Evolutionary conservation across 2,888 invertebrate species (phyloP), one percentile per base, ranked within the genome.

Genomic region (Teleiodes luculella): DNA sequence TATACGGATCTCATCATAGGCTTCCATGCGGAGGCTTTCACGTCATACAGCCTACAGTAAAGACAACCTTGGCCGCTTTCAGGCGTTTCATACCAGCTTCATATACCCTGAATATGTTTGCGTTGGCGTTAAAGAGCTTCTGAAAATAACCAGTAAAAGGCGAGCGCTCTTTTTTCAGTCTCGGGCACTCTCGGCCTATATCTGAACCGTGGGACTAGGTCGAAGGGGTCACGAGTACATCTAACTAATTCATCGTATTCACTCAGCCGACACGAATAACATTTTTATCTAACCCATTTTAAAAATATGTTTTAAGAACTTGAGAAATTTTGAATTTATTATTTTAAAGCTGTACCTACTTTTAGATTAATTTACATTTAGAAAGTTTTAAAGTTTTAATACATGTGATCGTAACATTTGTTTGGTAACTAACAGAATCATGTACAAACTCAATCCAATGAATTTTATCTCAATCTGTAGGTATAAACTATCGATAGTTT

Each of bases 231-330:
- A 57, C 52, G 24, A 3, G 45, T 54, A 48, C 61, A 61, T 54
- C 55, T 62, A 60, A 63, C 56, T 62, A 64, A 64, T 62, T 60
- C 61, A 62, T 59, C 54, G 58, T 39, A 41, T 50, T 14, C 39
- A 11, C 7, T 8, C 37, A 20, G 13, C 24, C 24, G 24, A 24
- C 52, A 46, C 52, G 46, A 33, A 52, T 50, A 46, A 14, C 24
- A 43, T 43, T 43, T 43, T 43, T 18, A 36, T 36, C 36, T 10
- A 2, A 39, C 10, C 33, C 48, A 41, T 41, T 18, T 41, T 41
- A n/a, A 35, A n/a, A 35, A 35, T 35, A n/a, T 2, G 33, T 33
- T 33, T 33, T 10, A n/a, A 3, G 33, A 2, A 7, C n/a, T 10
- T 33, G 4, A n/a, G n/a, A n/a, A n/a, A n/a, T n/a, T n/a, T n/a